Evolutionary conservation across 1,140 invertebrate species (phyloP), one percentile per base, ranked within the genome.

Genomic region (Ephestia elutella): DNA sequence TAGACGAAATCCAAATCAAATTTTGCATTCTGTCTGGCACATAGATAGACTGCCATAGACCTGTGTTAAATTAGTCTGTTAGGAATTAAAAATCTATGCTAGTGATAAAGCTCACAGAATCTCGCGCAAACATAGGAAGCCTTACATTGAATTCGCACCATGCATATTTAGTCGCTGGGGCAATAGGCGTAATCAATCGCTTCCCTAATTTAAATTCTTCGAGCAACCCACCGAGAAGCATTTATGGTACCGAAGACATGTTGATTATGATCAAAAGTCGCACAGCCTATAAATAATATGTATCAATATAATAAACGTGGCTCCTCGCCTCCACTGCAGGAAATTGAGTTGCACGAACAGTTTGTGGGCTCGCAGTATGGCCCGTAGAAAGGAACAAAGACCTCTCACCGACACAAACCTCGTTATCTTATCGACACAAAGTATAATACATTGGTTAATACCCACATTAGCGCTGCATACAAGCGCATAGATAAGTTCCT

Each of bases 171-270:
- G 50, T 50, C 56, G 44, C 30, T 28, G 54, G 50, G 38, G 38
- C 50, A 10, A 21, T 21, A 53, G 50, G 7, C 50, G 20, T 53
- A 53, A 53, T 69, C 68, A 65, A 68, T 68, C 75, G 62, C 66
- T 59, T 57, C 65, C 62, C 62, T 78, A 68, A 78, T 80, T 82
- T 71, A 76, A 73, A 82, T 82, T 75, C 76, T 79, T 65, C 58
- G 65, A 68, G 59, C 66, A 59, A 75, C 60, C 59, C 67, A 57
- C 56, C 64, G 49, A 57, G 63, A 65, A 67, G 68, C 73, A 73
- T 53, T 53, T 79, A 80, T 73, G 73, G 73, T 63, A 66, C 68
- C 75, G 73, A 71, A 76, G 73, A 67, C 56, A 75, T 69, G 78
- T 79, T 68, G 66, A 69, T 80, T 76, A 74, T 67, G 68, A 78